Evolutionary conservation across 2,888 invertebrate genomes (phyloP).

Genomic region (Brachycybe producta): DNA sequence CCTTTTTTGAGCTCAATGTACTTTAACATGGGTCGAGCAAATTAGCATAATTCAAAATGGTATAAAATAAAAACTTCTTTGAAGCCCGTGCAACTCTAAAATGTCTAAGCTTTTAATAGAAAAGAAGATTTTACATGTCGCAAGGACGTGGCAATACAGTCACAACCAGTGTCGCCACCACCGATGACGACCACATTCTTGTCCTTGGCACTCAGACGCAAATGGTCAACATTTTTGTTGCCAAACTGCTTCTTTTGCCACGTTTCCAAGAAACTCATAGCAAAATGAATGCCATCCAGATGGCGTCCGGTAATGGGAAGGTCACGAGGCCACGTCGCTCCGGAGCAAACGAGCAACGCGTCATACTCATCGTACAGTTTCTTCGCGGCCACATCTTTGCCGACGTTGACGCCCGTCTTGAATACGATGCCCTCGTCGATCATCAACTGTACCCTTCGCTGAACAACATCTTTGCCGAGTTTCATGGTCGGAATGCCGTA

Average conservation of each 20-base stretch:
- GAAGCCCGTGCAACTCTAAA: no score
- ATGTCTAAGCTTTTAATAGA: neutral
- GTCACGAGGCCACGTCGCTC: conserved; percentile 94
- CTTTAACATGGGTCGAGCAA: no score
- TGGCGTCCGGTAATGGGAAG: conserved; percentile 62
- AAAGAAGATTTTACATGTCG: conserved; percentile 44
- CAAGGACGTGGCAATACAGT: conserved; percentile 95
- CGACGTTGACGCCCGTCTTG: conserved; percentile 78
- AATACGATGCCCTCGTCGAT: conserved; percentile 80
- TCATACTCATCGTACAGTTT: conserved; percentile 50
- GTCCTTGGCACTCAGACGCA: conserved; percentile 65
- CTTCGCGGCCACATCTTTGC: conserved; percentile 72
- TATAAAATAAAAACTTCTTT: no score
- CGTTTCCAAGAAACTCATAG: conserved; percentile 91
- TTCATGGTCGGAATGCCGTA: conserved; percentile 99
- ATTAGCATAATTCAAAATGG: no score
- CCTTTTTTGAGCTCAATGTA: no score
- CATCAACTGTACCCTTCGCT: conserved; percentile 71
- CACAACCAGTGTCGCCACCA: conserved; percentile 78
- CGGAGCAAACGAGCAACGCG: conserved; percentile 78
- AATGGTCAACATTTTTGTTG: conserved; percentile 33
- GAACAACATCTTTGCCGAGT: conserved; percentile 79
- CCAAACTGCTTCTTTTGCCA: conserved; percentile 93
- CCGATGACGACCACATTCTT: conserved; percentile 90
- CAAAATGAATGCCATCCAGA: conserved; percentile 86